These are phyloP conservation scores for Rhinogobius similis DNA, from an alignment of 2,113 vertebrate species.

Conservation along the genomic window DNA sequence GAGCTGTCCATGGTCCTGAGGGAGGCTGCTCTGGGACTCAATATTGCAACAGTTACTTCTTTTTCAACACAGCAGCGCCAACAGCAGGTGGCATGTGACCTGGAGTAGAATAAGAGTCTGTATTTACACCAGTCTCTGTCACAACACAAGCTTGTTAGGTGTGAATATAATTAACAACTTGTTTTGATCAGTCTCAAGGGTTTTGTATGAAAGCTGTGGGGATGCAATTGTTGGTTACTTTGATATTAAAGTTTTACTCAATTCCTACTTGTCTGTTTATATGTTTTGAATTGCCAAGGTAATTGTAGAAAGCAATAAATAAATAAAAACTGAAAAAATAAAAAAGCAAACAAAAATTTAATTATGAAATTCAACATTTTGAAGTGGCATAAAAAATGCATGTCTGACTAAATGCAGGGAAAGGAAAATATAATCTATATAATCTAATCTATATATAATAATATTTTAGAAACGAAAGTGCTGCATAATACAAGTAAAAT, in stretches of 20 bases:
- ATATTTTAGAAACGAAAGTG: no score
- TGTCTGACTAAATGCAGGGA: no score
- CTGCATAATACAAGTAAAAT: no score
- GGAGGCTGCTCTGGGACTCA: constrained; percentile 19
- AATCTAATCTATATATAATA: no score
- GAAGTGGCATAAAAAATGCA: no score
- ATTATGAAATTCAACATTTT: no score
- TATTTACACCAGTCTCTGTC: constrained; percentile 43
- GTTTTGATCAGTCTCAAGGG: constrained; percentile 23
- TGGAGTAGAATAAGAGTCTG: constrained; percentile 22
- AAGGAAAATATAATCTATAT: no score
- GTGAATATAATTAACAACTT: constrained; percentile 36
- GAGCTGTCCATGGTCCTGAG: constrained; percentile 11
- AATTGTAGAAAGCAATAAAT: neutral
- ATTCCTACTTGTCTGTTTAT: neutral
- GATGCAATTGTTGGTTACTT: neutral
- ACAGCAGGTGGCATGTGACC: constrained; percentile 52
- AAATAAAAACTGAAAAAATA: neutral
- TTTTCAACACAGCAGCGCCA: constrained; percentile 37
- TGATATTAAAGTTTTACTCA: neutral
- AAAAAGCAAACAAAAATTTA: no score
- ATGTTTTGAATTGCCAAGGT: neutral
- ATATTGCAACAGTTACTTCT: constrained; percentile 42
- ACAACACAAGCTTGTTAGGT: constrained; percentile 42
- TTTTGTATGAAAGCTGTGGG: neutral